Percentiles rank a stretch among this genome's conserved stretches.
These are phyloP conservation scores for Drosophila sp. DNA, from an alignment of 1,140 invertebrate genomes.

Conservation along the genomic window DNA sequence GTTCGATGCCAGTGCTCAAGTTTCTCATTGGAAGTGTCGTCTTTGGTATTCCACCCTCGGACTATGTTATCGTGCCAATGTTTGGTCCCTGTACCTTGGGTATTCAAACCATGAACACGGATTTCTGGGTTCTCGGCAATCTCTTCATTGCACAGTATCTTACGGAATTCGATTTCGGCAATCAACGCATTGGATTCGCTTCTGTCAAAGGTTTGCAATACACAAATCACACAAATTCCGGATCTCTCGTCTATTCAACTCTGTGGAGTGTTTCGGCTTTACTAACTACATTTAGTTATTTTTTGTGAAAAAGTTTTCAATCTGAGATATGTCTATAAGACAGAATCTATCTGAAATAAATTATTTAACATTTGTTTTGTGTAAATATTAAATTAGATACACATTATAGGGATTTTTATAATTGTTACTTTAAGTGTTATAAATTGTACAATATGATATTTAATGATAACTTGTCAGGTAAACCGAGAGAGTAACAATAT, in stretches of 20 bases:
- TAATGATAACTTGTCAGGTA: no score
- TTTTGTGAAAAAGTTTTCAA: conserved; percentile 8
- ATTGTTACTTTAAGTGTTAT: no score
- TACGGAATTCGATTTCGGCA: conserved; percentile 88
- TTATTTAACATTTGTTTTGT: no score
- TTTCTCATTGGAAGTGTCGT: conserved; percentile 45
- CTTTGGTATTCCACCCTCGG: conserved; percentile 31
- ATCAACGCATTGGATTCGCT: conserved; percentile 88
- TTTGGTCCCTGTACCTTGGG: conserved; percentile 12
- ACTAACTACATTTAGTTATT: not conserved
- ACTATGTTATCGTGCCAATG: conserved; percentile 26
- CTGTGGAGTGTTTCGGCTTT: not conserved
- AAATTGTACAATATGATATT: no score
- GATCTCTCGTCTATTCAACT: not conserved
- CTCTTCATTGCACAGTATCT: conserved; percentile 89
- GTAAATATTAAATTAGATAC: no score
- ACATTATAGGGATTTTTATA: no score
- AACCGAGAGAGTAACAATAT: no score
- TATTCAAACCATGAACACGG: conserved; percentile 8
- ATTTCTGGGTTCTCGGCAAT: conserved; percentile 84
- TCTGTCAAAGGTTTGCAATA: conserved; percentile 20
- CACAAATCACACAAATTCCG: conserved; percentile 4
- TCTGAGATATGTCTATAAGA: conserved; percentile 1
- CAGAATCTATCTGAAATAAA: no score
- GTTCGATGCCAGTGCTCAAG: conserved; percentile 33